Base-by-base conservation (phyloP, 2,113 vertebrate species). In the Thalassarche chlororhynchos region DNA sequence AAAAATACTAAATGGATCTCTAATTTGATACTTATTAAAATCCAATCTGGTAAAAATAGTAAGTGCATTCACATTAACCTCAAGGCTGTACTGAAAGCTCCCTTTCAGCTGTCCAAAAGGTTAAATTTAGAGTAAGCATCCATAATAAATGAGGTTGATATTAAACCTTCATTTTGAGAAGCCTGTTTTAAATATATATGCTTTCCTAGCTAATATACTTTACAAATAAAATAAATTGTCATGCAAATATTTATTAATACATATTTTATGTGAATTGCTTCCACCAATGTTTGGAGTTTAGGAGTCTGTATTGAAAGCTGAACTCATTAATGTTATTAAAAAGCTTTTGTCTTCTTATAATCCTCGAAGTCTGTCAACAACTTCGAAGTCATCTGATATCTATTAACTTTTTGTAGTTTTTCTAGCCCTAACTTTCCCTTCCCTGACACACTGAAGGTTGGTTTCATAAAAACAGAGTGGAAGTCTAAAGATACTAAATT, bases 1-100 rank as follows among this genome's bases (percentile, higher is more conserved):
- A 61, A 96, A 85, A 72, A 38, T 31, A 87, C 9, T 84, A 93
- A 95, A 64, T 86, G 55, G 20, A 92, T 92, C 93, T 95, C 46
- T 84, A 89, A 90, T 51, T 44, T 61, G 34, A 82, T 80, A 77
- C 31, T 85, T 75, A 94, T 69, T 95, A 87, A 91, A 90, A 84
- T 80, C 61, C 46, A 86, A 20, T 71, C 82, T 65, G n/a, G 20
- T 75, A 96, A 83, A 68, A 75, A 62, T 79, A 7, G 8, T 24
- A 84, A 76, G 11, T 62, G 6, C 61, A 77, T 93, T 91, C 51
- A 31, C 12, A 65, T 65, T 84, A 83, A 78, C 26, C 34, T 62
- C 36, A 58, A 14, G 72, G 14, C 36, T 65, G 5, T 25, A 60
- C 47, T 75, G 17, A 79, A 74, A 94, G 52, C 29, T 18, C 20